phyloP scores from a whole-genome alignment of 2,797 vertebrate genomes.

The Anolis apletophallus region DNA sequence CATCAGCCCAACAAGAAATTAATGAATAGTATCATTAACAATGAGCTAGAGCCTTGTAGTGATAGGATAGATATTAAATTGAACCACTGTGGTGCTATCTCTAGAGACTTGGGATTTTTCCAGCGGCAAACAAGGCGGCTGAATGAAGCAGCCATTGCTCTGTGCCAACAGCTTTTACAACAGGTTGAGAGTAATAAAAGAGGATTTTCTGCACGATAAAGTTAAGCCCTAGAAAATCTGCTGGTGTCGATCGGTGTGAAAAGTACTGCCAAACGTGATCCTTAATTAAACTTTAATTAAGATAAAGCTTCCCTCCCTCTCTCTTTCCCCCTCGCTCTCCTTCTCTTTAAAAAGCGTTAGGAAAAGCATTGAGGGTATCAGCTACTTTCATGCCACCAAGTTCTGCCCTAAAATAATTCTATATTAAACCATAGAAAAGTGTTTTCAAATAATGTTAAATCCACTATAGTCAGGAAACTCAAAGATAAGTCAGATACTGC shows the following conservation, averaged over 20 bases:
- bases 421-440: conserved; percentile 76
- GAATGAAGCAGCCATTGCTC: conserved; percentile 94
- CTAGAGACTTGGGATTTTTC: conserved; percentile 97
- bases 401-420: conserved; percentile 78
- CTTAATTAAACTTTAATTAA: conserved; percentile 99
- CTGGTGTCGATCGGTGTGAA: conserved; percentile 99
- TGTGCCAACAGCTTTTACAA: conserved; percentile 99
- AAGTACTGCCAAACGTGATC: conserved; percentile 99
- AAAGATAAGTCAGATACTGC: conserved; percentile 31
- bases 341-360: conserved; percentile 78
- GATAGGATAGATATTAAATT: conserved; percentile 99
- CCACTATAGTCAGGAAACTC: conserved; percentile 66
- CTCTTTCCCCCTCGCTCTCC: conserved; percentile 51
- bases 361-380: conserved; percentile 79
- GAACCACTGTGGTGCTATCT: conserved; percentile 96
- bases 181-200: conserved; percentile 99
- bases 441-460: conserved; percentile 76
- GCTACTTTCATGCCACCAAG: conserved; percentile 78
- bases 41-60: conserved; percentile 96
- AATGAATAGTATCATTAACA: conserved; percentile 99
- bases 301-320: conserved; percentile 85
- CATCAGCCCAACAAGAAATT: conserved; percentile 99
- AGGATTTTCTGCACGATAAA: conserved; percentile 99
- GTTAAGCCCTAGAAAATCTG: conserved; percentile 99
- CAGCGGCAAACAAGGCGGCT: conserved; percentile 98